Evolutionary conservation across 2,888 invertebrate genomes (phyloP).

Genomic region (Aphodius granarius): DNA sequence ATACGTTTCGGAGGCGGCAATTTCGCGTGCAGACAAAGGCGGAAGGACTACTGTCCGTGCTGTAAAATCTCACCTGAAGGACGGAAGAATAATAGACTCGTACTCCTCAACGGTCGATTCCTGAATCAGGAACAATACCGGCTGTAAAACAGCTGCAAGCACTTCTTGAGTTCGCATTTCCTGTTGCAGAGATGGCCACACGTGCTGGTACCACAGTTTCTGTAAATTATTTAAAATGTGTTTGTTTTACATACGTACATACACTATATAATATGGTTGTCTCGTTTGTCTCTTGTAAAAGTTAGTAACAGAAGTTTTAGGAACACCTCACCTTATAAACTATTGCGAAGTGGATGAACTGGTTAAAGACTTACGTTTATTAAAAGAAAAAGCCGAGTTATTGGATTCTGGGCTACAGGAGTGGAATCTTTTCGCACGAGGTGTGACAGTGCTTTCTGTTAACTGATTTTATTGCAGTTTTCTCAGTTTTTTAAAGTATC

Average conservation of each 20-base stretch:
- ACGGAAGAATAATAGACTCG: slow-evolving; percentile 78
- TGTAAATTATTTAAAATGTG: slow-evolving; percentile 46
- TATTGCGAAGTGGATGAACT: no score
- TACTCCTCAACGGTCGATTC: slow-evolving; percentile 80
- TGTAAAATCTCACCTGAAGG: slow-evolving; percentile 69
- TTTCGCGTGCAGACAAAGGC: background rate
- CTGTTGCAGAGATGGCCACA: slow-evolving; percentile 86
- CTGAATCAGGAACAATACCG: slow-evolving; percentile 80
- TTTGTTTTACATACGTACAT: background rate
- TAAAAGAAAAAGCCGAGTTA: no score
- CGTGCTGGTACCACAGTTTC: slow-evolving; percentile 95
- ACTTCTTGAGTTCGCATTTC: slow-evolving; percentile 87
- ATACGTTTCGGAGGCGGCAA: background rate
- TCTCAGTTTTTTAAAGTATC: no score
- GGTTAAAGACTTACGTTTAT: no score
- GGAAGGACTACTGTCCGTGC: background rate
- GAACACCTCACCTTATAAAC: no score
- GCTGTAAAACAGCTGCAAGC: slow-evolving; percentile 80
- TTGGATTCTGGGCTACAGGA: no score
- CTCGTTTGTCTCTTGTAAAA: no score
- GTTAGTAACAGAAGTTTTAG: no score
- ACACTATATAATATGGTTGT: no score
- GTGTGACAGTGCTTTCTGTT: no score
- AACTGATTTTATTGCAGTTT: no score
- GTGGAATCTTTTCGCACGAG: no score